Percentiles rank a stretch among this genome's conserved stretches.
Conservation (phyloP, 1,140 invertebrate species). For the Hesperophylax magnus region DNA sequence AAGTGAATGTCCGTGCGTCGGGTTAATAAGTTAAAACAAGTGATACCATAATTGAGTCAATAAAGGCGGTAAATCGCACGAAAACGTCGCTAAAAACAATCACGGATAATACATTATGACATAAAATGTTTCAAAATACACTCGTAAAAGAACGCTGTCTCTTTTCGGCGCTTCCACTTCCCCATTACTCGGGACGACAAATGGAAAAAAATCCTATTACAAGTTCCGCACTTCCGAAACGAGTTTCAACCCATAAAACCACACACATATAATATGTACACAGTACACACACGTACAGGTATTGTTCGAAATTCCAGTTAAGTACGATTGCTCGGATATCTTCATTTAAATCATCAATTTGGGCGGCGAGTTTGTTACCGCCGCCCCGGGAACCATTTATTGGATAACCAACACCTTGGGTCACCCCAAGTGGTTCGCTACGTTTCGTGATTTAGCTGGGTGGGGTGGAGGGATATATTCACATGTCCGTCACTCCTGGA, state of each 20-base stretch:
- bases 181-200: conserved; percentile 36
- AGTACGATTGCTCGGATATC: background rate
- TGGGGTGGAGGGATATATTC: no score
- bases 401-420: no score
- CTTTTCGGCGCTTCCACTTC: conserved; percentile 16
- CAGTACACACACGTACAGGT: background rate
- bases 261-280: conserved; percentile 11
- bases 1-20: background rate
- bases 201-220: conserved; percentile 58
- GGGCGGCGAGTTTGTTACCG: no score
- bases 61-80: conserved; percentile 44
- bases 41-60: conserved; percentile 45
- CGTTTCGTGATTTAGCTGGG: no score
- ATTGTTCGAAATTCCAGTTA: background rate
- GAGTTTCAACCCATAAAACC: conserved; percentile 56
- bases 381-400: no score
- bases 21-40: conserved; percentile 38
- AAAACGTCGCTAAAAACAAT: conserved; percentile 52
- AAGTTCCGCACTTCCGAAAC: conserved; percentile 55
- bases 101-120: conserved; percentile 50
- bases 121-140: conserved; percentile 50
- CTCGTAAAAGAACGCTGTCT: conserved; percentile 42
- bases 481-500: no score
- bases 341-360: no score
- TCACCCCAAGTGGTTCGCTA: no score